Base-by-base conservation (phyloP, 2,113 vertebrate species). In the Ammodytes dubius region DNA sequence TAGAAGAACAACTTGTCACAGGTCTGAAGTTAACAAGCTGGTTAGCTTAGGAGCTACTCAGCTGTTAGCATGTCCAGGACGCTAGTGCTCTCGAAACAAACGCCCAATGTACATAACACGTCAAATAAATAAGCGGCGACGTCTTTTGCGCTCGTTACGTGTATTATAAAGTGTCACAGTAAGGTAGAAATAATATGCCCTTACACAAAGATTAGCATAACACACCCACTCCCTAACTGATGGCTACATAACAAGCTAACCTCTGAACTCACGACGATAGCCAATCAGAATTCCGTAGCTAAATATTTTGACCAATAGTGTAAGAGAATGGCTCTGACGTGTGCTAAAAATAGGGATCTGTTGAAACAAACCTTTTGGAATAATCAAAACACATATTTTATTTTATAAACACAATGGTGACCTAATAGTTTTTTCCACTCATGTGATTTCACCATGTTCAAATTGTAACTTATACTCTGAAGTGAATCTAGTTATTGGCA, bases 261-360 rank as follows among this genome's bases (percentile, higher is more conserved):
- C 77, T 74, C 6, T 83, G 57, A 87, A 73, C 77, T 66, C 35
- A 49, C 15, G 4, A 2, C 50, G 11, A 4, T 0, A 84, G 74
- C 91, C 84, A 94, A 93, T 91, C 63, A 83, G 35, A 56, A 35
- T 50, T 0, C 47, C 60, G 63, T 0, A 68, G 39, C 54, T 7
- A 49, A 37, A 63, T 7, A n/a, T 35, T 61, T 46, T 59, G 67
- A 1, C 92, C 91, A 93, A 92, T 93, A 37, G 69, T 0, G 12
- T 42, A 17, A 39, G 45, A 87, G 63, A 63, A 13, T 40, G 8
- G 8, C 52, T 58, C 4, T 73, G 61, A 83, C 52, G 82, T 66
- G 1, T 15, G 27, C 2, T 27, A 3, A 15, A 56, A 27, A 12
- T 10, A 49, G 6, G 12, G 6, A 49, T 27, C 27, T 27, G 27